A percentile compares a stretch with the other conserved stretches of the same genome.
Evolutionary conservation across 2,888 invertebrate species (phyloP).

Genomic region (Epinotia ramella): DNA sequence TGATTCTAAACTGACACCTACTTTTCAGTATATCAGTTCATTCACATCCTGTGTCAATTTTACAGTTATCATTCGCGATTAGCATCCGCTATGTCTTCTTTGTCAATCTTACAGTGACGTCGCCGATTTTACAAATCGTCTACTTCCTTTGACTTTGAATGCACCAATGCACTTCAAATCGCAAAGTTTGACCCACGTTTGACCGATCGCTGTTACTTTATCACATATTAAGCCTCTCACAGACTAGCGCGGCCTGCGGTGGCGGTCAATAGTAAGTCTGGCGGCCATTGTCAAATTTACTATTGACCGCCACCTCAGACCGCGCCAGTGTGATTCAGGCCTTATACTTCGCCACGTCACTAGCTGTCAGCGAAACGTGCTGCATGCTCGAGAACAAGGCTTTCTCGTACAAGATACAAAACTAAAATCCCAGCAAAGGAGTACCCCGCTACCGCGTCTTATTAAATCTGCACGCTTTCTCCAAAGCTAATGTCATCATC

Average conservation of each 20-base stretch:
- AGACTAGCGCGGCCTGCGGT: too few relatives aligned
- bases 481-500: not conserved
- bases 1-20: too few relatives aligned
- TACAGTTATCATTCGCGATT: not conserved
- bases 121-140: not conserved
- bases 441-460: conserved; percentile 14
- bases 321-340: too few relatives aligned
- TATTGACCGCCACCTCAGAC: too few relatives aligned
- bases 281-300: too few relatives aligned
- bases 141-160: too few relatives aligned
- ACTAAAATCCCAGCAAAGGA: conserved; percentile 9
- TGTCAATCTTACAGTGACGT: not conserved
- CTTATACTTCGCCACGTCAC: too few relatives aligned
- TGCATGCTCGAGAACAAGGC: not conserved
- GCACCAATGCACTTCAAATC: too few relatives aligned
- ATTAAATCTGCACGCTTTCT: conserved; percentile 26
- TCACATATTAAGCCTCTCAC: too few relatives aligned
- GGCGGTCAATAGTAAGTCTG: too few relatives aligned
- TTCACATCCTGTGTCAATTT: not conserved
- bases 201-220: too few relatives aligned
- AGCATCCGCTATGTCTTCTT: not conserved
- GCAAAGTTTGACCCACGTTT: too few relatives aligned
- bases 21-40: not conserved
- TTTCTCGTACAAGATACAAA: not conserved
- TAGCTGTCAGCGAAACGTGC: not conserved